Percentiles rank a stretch among this genome's conserved stretches.
phyloP scores from a whole-genome alignment of 2,113 vertebrate genomes.

The Hyperoodon ampullatus region DNA sequence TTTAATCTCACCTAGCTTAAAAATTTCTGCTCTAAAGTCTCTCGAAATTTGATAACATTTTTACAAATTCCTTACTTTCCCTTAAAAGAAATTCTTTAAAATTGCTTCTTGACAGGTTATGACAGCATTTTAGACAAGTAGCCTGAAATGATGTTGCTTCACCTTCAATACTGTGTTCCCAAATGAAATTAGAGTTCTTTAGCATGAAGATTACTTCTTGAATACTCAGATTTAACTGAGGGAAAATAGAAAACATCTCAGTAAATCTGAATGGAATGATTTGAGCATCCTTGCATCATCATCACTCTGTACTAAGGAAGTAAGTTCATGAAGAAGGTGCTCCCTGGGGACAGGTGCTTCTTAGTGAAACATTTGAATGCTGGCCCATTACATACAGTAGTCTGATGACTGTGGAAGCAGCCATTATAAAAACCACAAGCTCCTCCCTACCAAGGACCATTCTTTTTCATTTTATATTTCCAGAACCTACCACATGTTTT shows the following conservation, averaged over 20 bases:
- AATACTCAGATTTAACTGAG: slow-evolving; percentile 11
- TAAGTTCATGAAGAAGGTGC: background rate
- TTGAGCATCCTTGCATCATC: background rate
- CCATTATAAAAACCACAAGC: background rate
- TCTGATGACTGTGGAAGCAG: background rate
- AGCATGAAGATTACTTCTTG: background rate
- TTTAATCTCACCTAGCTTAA: background rate
- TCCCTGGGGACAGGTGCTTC: background rate
- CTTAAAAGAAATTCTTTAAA: slow-evolving; percentile 53
- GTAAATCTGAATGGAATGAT: background rate
- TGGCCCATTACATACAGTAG: background rate
- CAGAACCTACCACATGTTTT: background rate
- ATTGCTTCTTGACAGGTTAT: slow-evolving; percentile 51
- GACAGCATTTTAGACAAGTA: slow-evolving; percentile 55
- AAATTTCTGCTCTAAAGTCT: background rate
- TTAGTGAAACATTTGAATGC: background rate
- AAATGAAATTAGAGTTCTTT: slow-evolving; percentile 40
- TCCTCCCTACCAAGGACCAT: background rate
- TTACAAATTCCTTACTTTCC: background rate
- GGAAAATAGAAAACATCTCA: background rate
- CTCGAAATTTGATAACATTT: slow-evolving; percentile 21
- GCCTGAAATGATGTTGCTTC: slow-evolving; percentile 15
- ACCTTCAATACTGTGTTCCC: slow-evolving; percentile 28
- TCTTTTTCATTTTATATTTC: background rate
- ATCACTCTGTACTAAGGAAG: background rate